Evolutionary conservation across 2,888 invertebrate species (phyloP).

Genomic region (Synergus itoensis): DNA sequence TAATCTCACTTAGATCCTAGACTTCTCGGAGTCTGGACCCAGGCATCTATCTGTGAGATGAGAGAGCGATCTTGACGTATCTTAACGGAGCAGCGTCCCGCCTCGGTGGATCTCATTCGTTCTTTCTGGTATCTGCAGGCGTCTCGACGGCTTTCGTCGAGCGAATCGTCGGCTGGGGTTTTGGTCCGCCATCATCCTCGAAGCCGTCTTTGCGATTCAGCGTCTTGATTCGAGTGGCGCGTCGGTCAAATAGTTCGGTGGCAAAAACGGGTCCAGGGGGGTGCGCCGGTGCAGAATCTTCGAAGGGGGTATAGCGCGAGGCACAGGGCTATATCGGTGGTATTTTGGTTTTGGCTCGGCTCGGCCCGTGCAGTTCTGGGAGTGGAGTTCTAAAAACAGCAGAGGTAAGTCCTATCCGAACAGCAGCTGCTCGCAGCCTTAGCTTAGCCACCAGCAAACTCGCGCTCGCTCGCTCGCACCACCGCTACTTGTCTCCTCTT

Average conservation of each 20-base stretch:
- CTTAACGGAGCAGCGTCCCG: slow-evolving; percentile 5
- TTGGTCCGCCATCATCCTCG: slow-evolving; percentile 44
- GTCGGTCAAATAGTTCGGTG: slow-evolving; percentile 49
- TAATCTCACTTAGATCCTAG: neutral
- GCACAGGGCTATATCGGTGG: slow-evolving; percentile 70
- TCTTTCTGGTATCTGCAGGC: slow-evolving; percentile 26
- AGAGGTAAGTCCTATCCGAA: slow-evolving; percentile 74
- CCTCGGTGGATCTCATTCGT: slow-evolving; percentile 38
- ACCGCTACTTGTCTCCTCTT: slow-evolving; percentile 50
- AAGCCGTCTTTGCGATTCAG: slow-evolving; percentile 42
- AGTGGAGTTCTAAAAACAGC: slow-evolving; percentile 78
- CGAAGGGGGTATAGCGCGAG: slow-evolving; percentile 56
- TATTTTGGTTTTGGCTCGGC: slow-evolving; percentile 78
- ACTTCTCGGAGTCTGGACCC: neutral
- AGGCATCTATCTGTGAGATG: neutral
- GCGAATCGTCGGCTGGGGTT: slow-evolving; percentile 37
- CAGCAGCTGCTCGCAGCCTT: slow-evolving; percentile 38
- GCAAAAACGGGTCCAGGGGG: slow-evolving; percentile 56
- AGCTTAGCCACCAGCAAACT: slow-evolving; percentile 44
- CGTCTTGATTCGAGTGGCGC: slow-evolving; percentile 29
- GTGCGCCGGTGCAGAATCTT: slow-evolving; percentile 51
- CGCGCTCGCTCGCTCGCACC: slow-evolving; percentile 43
- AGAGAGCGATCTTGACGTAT: neutral
- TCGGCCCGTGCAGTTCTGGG: slow-evolving; percentile 77
- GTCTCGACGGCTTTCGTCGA: slow-evolving; percentile 32